Conservation (phyloP, 2,888 invertebrate genomes). For the Hanleya hanleyi region DNA sequence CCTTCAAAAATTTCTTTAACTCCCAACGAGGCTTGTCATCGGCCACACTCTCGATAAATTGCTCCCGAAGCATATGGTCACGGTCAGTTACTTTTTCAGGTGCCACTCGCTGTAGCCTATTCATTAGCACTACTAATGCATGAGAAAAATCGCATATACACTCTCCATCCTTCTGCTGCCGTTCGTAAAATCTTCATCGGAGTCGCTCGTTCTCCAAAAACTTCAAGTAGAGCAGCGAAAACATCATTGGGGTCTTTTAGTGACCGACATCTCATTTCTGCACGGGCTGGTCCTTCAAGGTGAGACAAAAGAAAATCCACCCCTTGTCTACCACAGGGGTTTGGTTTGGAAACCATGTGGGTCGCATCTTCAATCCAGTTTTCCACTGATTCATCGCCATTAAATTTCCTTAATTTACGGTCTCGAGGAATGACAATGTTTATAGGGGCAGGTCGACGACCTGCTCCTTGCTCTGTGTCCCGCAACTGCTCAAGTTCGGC, state of each 20-base stretch:
- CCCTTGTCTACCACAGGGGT: no score
- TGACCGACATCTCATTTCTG: background rate
- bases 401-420: no score
- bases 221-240: background rate
- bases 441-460: background rate
- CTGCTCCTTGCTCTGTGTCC: no score
- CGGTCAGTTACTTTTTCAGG: background rate
- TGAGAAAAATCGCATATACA: no score
- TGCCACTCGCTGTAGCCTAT: background rate
- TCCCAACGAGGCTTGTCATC: slow-evolving; percentile 66
- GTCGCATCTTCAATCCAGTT: no score
- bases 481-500: no score
- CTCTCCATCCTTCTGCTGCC: no score
- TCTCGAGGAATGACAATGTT: background rate
- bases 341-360: no score
- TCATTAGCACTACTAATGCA: background rate
- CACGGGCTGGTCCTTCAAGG: background rate
- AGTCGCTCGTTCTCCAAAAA: background rate
- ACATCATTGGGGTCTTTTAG: background rate
- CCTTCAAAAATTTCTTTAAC: slow-evolving; percentile 72
- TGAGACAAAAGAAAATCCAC: no score
- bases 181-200: background rate
- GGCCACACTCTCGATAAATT: background rate
- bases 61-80: background rate
- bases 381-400: no score